These are phyloP conservation scores for Lamprologus tigripictilis DNA, from an alignment of 2,113 vertebrate species.

Conservation along the genomic window DNA sequence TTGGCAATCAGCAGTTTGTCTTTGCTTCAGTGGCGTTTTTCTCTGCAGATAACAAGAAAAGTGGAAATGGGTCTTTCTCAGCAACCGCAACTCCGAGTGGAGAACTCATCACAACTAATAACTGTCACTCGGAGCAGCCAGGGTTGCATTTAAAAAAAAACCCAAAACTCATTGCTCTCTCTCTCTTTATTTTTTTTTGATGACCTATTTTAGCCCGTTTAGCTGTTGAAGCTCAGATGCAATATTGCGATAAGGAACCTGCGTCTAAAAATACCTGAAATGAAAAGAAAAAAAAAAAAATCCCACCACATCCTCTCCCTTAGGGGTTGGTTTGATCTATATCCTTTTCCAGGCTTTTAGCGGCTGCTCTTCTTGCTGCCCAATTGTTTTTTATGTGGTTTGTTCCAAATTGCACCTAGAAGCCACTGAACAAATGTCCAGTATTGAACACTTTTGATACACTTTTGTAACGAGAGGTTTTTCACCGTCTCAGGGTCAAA, in stretches of 20 bases:
- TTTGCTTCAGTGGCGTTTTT: constrained; percentile 29
- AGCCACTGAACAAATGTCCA: not conserved
- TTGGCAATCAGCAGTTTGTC: constrained; percentile 26
- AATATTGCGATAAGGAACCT: not conserved
- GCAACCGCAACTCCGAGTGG: not conserved
- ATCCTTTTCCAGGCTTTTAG: constrained; percentile 14
- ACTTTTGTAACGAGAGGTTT: not conserved
- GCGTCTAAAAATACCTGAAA: not conserved
- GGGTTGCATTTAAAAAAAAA: not conserved
- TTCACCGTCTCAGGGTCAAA: not conserved
- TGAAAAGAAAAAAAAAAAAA: not conserved
- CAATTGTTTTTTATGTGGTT: not conserved
- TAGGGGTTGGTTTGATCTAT: not conserved
- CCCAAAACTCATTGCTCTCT: not conserved
- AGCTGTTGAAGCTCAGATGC: not conserved
- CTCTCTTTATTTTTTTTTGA: not conserved
- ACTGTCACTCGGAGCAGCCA: not conserved
- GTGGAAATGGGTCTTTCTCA: constrained; percentile 16
- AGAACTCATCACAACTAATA: constrained; percentile 8
- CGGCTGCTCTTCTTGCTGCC: not conserved
- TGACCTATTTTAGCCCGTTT: constrained; percentile 23
- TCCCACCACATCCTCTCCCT: not conserved
- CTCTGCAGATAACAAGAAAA: constrained; percentile 25
- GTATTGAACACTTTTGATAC: not conserved
- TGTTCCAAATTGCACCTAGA: not conserved